These are phyloP conservation scores for Xenentodon cancila DNA, from an alignment of 2,797 vertebrate species.

Conservation along the genomic window DNA sequence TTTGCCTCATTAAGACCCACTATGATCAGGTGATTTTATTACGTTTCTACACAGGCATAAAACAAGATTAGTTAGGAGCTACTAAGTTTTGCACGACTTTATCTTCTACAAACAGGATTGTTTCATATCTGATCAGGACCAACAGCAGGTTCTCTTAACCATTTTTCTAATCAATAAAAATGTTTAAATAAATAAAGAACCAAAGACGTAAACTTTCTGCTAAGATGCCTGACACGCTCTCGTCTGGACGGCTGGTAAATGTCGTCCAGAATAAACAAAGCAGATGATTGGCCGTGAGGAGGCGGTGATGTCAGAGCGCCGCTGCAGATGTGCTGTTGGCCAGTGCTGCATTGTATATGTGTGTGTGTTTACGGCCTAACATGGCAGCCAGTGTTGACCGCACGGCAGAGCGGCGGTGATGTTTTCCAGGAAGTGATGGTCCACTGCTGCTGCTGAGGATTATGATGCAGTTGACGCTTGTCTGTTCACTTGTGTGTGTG, in stretches of 20 bases:
- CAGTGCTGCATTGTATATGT: conserved; percentile 49
- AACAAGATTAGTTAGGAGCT: background rate
- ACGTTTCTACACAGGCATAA: no score
- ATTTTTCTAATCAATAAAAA: no score
- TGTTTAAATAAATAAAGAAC: no score
- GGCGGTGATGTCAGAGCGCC: conserved; percentile 59
- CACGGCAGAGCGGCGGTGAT: conserved; percentile 5
- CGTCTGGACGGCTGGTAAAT: conserved; percentile 13
- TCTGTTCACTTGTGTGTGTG: background rate
- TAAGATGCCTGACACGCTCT: conserved; percentile 11
- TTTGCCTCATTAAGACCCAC: no score
- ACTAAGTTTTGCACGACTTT: no score
- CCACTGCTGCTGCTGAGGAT: conserved; percentile 7
- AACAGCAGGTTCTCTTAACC: no score
- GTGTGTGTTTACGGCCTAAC: conserved; percentile 20
- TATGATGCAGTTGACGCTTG: conserved; percentile 9
- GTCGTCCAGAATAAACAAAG: conserved; percentile 59
- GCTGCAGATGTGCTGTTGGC: conserved; percentile 50
- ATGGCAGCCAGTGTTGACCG: conserved; percentile 17
- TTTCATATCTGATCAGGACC: no score
- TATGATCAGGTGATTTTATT: no score
- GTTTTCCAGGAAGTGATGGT: conserved; percentile 32
- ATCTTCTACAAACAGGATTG: no score
- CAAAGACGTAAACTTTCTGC: no score
- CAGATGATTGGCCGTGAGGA: conserved; percentile 46